Percentiles rank a stretch among this genome's conserved stretches.
Conservation (phyloP, 2,113 vertebrate species). For the Neodontobutis hainanensis region DNA sequence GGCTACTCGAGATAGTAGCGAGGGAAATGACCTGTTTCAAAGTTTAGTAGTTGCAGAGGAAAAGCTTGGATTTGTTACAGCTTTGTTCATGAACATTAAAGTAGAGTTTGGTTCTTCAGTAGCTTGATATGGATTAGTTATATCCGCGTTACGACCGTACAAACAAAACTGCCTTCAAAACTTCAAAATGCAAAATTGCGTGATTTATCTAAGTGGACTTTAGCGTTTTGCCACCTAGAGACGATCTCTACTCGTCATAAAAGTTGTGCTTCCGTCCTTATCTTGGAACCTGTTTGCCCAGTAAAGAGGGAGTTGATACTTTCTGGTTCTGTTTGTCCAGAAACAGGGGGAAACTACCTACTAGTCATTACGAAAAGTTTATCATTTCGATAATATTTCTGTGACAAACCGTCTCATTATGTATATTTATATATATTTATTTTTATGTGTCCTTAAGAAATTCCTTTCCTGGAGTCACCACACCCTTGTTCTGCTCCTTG, state of each 20-base stretch:
- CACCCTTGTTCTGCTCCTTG: conserved; percentile 70
- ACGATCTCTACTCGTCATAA: not conserved
- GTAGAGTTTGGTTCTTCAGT: not conserved
- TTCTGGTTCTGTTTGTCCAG: not conserved
- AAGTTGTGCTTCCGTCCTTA: conserved; percentile 20
- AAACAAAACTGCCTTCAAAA: conserved; percentile 9
- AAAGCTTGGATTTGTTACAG: not conserved
- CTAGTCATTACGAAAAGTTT: not conserved
- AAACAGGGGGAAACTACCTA: not conserved
- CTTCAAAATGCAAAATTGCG: not conserved
- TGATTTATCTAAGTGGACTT: conserved; percentile 25
- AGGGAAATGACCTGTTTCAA: conserved; percentile 49
- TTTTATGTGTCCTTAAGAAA: conserved; percentile 42
- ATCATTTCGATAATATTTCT: not conserved
- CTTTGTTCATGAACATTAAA: not conserved
- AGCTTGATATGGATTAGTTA: conserved; percentile 1
- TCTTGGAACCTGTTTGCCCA: conserved; percentile 35
- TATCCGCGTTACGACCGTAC: not conserved
- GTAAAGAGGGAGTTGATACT: not conserved
- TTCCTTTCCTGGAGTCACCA: conserved; percentile 63
- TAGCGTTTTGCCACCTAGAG: not conserved
- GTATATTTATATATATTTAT: conserved; percentile 20
- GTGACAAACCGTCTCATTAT: not conserved
- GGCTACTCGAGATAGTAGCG: conserved; percentile 44
- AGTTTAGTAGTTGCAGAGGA: conserved; percentile 20